Evolutionary conservation across 2,113 vertebrate genomes (phyloP).

Genomic region (Tychaedon coryphoeus): DNA sequence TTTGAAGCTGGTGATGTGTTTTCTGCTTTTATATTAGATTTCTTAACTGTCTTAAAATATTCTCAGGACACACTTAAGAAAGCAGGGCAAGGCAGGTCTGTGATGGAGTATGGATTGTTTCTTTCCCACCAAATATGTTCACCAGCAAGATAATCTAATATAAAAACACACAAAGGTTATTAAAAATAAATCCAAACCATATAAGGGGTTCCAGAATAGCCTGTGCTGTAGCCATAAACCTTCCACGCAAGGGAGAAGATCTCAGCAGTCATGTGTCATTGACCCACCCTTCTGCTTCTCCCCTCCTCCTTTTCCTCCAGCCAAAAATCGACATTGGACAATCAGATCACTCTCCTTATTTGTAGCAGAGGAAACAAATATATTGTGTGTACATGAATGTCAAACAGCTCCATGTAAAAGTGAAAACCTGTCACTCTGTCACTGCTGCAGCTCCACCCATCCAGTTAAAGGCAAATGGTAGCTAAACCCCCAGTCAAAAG

Average conservation of each 20-base stretch:
- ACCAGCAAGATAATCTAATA: neutral
- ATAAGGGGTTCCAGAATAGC: neutral
- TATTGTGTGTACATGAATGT: neutral
- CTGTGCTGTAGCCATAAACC: slow-evolving; percentile 3
- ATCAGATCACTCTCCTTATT: neutral
- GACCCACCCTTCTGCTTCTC: neutral
- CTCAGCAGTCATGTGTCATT: neutral
- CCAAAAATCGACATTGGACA: neutral
- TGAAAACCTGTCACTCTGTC: neutral
- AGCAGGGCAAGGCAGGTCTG: neutral
- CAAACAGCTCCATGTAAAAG: neutral
- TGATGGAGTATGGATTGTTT: neutral
- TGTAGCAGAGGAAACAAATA: neutral
- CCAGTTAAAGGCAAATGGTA: neutral
- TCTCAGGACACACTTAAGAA: neutral
- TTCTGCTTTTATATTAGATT: neutral
- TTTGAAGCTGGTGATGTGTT: neutral
- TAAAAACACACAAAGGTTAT: slow-evolving; percentile 2
- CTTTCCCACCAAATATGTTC: neutral
- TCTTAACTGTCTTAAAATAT: neutral
- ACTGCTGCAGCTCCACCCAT: neutral
- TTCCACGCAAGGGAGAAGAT: slow-evolving; percentile 21
- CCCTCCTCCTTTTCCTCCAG: neutral
- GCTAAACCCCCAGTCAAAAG: neutral
- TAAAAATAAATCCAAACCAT: slow-evolving; percentile 42